Evolutionary conservation across 92 coral and sea anemone species (phyloP), one percentile per base, ranked within the genome.

Genomic region (Palythoa grandiflora): DNA sequence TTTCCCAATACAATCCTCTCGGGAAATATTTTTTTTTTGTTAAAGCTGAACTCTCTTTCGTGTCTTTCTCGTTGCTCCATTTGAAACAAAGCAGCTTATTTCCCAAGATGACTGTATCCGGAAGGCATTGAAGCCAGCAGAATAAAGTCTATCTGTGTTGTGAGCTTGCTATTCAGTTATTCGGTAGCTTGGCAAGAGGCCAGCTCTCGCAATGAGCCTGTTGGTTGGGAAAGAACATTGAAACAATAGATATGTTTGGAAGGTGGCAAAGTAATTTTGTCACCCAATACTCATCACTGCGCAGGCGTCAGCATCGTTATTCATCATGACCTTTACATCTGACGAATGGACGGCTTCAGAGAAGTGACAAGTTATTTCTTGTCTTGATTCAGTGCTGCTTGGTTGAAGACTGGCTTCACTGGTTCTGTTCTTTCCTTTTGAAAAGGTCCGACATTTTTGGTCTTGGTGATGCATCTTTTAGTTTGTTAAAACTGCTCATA

Each of bases 371-470:
- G 61, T 15, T 2, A n/a, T 19, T 6, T 35, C 17, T 70, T 35
- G 44, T 70, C 16, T 65, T 66, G 14, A n/a, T 40, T 15, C 59
- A 9, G 47, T 35, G 81, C 20, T 9, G 40, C 35, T 19, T 28
- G 54, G 4, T 21, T 11, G 71, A 21, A 13, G 53, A 86, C 36
- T 83, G 90, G 78, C 73, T 94, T 92, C 54, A 87, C 66, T 14
- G 98, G 90, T 80, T 92, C 95, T 48, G 92, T 68, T 78, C 94
- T 89, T 91, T 97, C 83, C 94, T 94, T 79, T 96, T 93, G 90
- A 97, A 97, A 87, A 97, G 93, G 66, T 95, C 98, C 17, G 93
- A 90, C 97, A 97, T 95, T 84, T 95, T 97, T 1, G 99, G 98
- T 95, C 96, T 80, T 52, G 92, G 97, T 2, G 99, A 96, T 44